These are phyloP conservation scores for Bembecia ichneumoniformis DNA, from an alignment of 2,888 invertebrate genomes.

Conservation along the genomic window DNA sequence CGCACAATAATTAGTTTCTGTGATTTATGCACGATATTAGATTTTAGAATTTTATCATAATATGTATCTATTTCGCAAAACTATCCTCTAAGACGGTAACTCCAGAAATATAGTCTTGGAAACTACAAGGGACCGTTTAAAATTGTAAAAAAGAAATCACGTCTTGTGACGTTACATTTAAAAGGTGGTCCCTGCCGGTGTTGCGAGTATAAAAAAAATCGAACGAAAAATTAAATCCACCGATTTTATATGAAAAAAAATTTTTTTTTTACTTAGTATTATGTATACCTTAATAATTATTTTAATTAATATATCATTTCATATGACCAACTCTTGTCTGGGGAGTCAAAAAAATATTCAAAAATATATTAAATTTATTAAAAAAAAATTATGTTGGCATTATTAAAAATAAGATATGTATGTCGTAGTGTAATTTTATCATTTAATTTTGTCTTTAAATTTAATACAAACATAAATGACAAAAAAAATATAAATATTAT, in stretches of 20 bases:
- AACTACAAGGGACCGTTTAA: slow-evolving; percentile 2
- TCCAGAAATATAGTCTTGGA: neutral
- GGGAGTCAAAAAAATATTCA: slow-evolving; percentile 12
- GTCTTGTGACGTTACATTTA: too few species aligned
- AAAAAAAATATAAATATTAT: slow-evolving; percentile 49
- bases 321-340: slow-evolving; percentile 18
- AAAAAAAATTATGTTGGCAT: slow-evolving; percentile 16
- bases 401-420: slow-evolving; percentile 7
- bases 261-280: too few species aligned
- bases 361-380: slow-evolving; percentile 9
- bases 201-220: slow-evolving; percentile 1
- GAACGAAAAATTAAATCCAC: slow-evolving; percentile 28
- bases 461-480: slow-evolving; percentile 38
- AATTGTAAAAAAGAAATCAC: too few species aligned
- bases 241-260: slow-evolving; percentile 17
- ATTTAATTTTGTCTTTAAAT: slow-evolving; percentile 24
- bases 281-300: slow-evolving; percentile 1
- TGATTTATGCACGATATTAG: slow-evolving; percentile 25
- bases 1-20: slow-evolving; percentile 28
- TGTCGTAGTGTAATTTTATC: slow-evolving; percentile 21
- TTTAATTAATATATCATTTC: slow-evolving; percentile 9
- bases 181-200: too few species aligned
- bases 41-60: too few species aligned
- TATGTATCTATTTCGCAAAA: too few species aligned
- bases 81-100: too few species aligned